Conservation (phyloP, 1,140 invertebrate genomes). For the Papilio polytes region DNA sequence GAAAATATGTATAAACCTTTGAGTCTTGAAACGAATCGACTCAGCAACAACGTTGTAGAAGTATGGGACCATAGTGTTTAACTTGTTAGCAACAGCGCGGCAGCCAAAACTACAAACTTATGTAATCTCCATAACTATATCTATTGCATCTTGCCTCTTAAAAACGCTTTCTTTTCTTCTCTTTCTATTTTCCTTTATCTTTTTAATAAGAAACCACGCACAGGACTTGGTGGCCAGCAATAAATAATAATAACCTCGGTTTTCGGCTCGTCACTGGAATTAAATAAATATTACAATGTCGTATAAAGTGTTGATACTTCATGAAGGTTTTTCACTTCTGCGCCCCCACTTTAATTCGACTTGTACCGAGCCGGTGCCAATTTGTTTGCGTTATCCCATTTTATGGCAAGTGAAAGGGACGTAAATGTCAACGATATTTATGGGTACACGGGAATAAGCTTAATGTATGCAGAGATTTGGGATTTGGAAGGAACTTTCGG, state of each 20-base stretch:
- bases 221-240: no score
- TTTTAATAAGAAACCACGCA: no score
- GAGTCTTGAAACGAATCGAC: background rate
- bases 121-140: no score
- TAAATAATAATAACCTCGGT: no score
- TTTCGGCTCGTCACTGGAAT: no score
- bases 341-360: conserved; percentile 1
- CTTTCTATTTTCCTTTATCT: no score
- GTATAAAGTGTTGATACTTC: background rate
- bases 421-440: conserved; percentile 24
- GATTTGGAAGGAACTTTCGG: conserved; percentile 15
- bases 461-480: conserved; percentile 24
- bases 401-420: conserved; percentile 25
- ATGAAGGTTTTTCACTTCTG: background rate
- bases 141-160: no score
- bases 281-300: no score
- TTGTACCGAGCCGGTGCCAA: conserved; percentile 14
- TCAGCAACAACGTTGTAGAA: background rate
- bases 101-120: no score
- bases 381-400: conserved; percentile 26
- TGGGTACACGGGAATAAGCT: conserved; percentile 21
- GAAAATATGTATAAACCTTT: background rate
- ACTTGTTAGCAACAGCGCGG: no score
- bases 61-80: background rate
- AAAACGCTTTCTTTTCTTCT: no score